Conservation (phyloP, 2,888 invertebrate genomes). For the Alsophila aescularia region DNA sequence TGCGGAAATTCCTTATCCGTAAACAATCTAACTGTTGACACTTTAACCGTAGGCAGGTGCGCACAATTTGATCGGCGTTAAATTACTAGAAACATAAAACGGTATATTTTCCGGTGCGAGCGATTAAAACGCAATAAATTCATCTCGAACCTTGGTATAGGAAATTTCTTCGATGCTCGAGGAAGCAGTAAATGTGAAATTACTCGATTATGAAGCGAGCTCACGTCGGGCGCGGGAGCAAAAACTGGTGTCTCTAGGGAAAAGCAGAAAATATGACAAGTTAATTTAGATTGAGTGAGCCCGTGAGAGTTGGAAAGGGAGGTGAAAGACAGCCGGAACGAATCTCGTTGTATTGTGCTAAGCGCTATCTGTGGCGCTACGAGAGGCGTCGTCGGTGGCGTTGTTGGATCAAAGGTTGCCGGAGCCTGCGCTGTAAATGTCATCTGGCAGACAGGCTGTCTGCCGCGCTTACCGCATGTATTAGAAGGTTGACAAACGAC, state of each 20-base stretch:
- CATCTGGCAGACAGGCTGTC: slow-evolving; percentile 48
- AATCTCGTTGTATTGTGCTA: slow-evolving; percentile 62
- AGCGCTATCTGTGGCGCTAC: slow-evolving; percentile 50
- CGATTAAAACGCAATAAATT: slow-evolving; percentile 70
- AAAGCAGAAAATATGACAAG: slow-evolving; percentile 75
- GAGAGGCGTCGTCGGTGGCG: slow-evolving; percentile 40
- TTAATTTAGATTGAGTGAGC: slow-evolving; percentile 73
- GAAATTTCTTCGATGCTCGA: slow-evolving; percentile 45
- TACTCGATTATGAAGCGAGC: slow-evolving; percentile 59
- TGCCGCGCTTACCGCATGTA: slow-evolving; percentile 46
- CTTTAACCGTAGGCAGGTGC: slow-evolving; percentile 34
- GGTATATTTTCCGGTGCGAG: slow-evolving; percentile 57
- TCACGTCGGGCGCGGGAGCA: slow-evolving; percentile 42
- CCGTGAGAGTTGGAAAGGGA: slow-evolving; percentile 66
- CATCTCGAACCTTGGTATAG: slow-evolving; percentile 45
- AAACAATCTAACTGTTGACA: slow-evolving; percentile 37
- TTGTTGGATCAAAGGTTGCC: slow-evolving; percentile 59
- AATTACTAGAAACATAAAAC: slow-evolving; percentile 57
- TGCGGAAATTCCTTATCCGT: slow-evolving; percentile 32
- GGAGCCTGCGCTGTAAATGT: slow-evolving; percentile 46
- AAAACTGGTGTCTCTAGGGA: slow-evolving; percentile 57
- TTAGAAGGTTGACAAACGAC: slow-evolving; percentile 44
- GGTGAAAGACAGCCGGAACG: slow-evolving; percentile 71
- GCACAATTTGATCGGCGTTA: slow-evolving; percentile 54
- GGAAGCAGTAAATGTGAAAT: slow-evolving; percentile 60